A percentile compares a stretch with the other conserved stretches of the same genome.
Evolutionary conservation across 1,140 invertebrate genomes (phyloP).

Genomic region (Drosophila azteca): DNA sequence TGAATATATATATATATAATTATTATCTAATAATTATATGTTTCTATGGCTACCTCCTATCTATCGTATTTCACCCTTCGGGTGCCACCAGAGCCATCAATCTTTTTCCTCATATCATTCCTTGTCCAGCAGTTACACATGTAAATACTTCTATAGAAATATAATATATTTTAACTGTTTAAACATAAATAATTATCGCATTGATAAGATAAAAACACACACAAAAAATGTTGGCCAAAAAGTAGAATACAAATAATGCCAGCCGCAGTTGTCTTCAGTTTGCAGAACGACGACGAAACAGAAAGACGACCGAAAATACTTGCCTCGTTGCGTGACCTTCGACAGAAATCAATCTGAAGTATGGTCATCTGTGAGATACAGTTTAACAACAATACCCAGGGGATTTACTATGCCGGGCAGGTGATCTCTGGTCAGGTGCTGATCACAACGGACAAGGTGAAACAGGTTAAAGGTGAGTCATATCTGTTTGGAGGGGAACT

Average conservation of each 20-base stretch:
- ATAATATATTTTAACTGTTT: slow-evolving; percentile 40
- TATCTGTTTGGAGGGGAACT: slow-evolving; percentile 13
- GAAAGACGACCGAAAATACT: slow-evolving; percentile 21
- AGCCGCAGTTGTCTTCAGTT: slow-evolving; percentile 27
- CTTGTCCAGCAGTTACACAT: slow-evolving; percentile 46
- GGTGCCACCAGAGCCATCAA: slow-evolving; percentile 3
- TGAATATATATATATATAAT: no score
- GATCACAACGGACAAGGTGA: slow-evolving; percentile 82
- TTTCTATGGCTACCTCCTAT: no score
- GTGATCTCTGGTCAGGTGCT: slow-evolving; percentile 84
- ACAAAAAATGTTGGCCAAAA: slow-evolving; percentile 35
- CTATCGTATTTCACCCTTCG: slow-evolving; percentile 8
- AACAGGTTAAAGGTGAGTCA: slow-evolving; percentile 82
- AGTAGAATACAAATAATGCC: slow-evolving; percentile 19
- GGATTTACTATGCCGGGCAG: slow-evolving; percentile 85
- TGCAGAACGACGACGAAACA: slow-evolving; percentile 22
- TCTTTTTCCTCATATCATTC: slow-evolving; percentile 1
- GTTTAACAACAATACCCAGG: slow-evolving; percentile 84
- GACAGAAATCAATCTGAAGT: slow-evolving; percentile 24
- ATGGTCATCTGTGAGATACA: slow-evolving; percentile 70
- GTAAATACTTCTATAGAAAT: slow-evolving; percentile 25
- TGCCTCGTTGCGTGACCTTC: slow-evolving; percentile 7
- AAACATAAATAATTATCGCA: slow-evolving; percentile 40
- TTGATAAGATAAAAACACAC: slow-evolving; percentile 64
- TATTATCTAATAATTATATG: no score